Conservation (phyloP, 2,888 invertebrate species). For the Eucriotettix oculatus region DNA sequence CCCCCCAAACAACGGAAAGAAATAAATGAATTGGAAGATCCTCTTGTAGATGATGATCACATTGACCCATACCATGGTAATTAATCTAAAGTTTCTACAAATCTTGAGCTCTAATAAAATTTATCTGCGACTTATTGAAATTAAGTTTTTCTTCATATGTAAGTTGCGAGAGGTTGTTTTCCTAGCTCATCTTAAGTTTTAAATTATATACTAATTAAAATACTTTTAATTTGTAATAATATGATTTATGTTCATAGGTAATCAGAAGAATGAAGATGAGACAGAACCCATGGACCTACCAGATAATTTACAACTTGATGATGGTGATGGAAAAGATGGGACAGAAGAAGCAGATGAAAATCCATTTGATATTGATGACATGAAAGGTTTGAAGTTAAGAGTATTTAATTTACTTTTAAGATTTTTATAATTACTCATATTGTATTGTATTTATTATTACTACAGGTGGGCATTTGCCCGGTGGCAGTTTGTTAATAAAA, state of each 20-base stretch:
- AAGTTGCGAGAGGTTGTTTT: no score
- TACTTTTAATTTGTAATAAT: background rate
- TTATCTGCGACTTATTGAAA: no score
- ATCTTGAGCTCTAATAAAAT: no score
- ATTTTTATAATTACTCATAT: no score
- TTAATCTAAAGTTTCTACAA: background rate
- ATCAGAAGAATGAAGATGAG: conserved; percentile 58
- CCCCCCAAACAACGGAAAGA: conserved; percentile 37
- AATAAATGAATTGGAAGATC: conserved; percentile 70
- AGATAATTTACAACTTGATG: conserved; percentile 70
- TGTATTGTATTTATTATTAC: no score
- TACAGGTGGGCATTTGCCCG: no score
- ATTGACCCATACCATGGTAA: conserved; percentile 66
- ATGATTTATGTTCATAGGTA: conserved; percentile 11
- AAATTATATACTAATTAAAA: background rate
- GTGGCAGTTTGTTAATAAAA: no score
- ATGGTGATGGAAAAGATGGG: conserved; percentile 41
- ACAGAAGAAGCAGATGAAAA: conserved; percentile 50
- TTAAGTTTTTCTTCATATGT: no score
- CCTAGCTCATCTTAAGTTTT: no score
- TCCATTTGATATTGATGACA: conserved; percentile 71
- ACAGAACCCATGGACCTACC: conserved; percentile 78
- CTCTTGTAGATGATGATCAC: conserved; percentile 63
- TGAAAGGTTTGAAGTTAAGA: conserved; percentile 45
- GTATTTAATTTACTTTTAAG: no score